Evolutionary conservation across 2,113 vertebrate species (phyloP), one percentile per base, ranked within the genome.

Genomic region (Paralichthys olivaceus): DNA sequence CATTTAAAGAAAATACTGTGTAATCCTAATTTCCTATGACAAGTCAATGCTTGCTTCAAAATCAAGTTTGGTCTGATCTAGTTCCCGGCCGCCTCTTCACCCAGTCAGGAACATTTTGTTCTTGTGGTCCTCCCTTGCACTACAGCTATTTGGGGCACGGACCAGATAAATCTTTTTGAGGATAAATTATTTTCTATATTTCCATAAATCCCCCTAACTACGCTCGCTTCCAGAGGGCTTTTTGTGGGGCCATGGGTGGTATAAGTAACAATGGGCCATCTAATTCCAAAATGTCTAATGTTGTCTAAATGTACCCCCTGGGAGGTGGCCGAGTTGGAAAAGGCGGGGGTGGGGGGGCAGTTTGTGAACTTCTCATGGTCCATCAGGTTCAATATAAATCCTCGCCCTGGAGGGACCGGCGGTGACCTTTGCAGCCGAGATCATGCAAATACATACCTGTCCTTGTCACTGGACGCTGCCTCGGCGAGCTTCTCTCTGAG

Each of bases 301-400:
- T 62, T 84, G 57, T 64, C 64, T 80, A 75, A 83, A 84, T 37
- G 40, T 53, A 26, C 40, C 25, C 69, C 1, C 53, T 22, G 53
- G 43, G 55, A 60, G 60, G 23, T 20, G 40, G 51, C 14, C 1
- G 25, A 37, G 34, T 32, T 23, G 26, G 14, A 55, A 45, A 51
- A 26, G 9, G 54, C 23, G 37, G 5, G 15, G 32, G 13, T 6
- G 47, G 51, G 22, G 26, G 37, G 22, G 15, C 54, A 71, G 45
- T 69, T 62, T 29, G 74, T 69, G 58, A 75, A 15, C 67, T 81
- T 63, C 72, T 85, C 75, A 80, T 79, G 88, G 79, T 81, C 83
- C 84, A 91, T 92, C 90, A 77, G 69, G 51, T 91, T 80, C 45
- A 69, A 87, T 90, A 81, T 73, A 60, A 83, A 79, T 89, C 76